Percentiles rank a stretch among this genome's conserved stretches.
These are phyloP conservation scores for Geodia barretti DNA, from an alignment of 37 sponge, comb jelly and placozoan species.

Conservation along the genomic window DNA sequence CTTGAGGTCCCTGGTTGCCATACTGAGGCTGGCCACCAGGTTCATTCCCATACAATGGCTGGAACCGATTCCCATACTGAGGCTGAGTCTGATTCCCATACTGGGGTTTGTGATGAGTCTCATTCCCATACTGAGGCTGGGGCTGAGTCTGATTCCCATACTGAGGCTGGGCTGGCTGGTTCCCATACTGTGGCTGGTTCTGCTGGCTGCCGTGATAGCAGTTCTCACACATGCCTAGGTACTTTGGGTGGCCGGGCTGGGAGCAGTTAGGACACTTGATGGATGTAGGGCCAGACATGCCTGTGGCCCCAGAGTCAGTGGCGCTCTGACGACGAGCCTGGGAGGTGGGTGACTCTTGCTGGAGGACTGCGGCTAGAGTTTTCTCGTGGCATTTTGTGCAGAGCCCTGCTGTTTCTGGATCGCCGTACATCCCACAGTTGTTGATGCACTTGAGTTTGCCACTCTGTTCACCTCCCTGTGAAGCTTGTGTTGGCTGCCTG, in stretches of 20 bases:
- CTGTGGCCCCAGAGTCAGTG: neutral
- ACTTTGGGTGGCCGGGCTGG: conserved; percentile 39
- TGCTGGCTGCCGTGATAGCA: conserved; percentile 32
- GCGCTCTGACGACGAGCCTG: no score
- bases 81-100: neutral
- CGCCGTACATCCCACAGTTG: conserved; percentile 43
- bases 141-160: no score
- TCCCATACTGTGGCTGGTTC: neutral
- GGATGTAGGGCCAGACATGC: neutral
- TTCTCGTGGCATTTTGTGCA: conserved; percentile 51
- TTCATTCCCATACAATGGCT: no score
- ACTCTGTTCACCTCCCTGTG: neutral
- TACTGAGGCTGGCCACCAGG: neutral
- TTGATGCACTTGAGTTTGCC: conserved; percentile 14
- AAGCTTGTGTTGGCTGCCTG: neutral
- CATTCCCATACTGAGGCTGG: neutral
- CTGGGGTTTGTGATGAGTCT: neutral
- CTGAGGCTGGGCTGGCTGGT: no score
- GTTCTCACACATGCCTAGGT: conserved; percentile 52
- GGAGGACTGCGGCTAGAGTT: neutral
- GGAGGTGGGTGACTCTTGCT: neutral
- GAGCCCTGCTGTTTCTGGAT: conserved; percentile 7
- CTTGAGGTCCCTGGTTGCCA: neutral
- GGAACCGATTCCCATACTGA: no score
- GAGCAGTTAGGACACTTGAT: conserved; percentile 47